Evolutionary conservation across 2,113 vertebrate species (phyloP).

Genomic region (Xiphorhynchus elegans): DNA sequence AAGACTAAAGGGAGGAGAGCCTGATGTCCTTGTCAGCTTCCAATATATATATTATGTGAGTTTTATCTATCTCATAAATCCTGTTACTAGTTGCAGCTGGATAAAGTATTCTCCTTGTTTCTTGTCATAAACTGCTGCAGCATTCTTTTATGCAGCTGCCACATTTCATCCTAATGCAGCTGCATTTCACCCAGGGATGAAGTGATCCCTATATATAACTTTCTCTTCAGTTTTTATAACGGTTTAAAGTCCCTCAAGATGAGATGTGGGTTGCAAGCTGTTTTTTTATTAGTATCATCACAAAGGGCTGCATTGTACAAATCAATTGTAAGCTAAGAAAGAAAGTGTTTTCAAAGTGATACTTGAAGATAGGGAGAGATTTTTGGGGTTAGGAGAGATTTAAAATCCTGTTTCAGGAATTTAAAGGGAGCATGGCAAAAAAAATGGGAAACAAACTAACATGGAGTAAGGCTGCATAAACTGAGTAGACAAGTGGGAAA

Average conservation of each 20-base stretch:
- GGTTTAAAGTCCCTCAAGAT: constrained; percentile 3
- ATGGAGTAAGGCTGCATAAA: background rate
- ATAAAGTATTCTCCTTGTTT: constrained; percentile 50
- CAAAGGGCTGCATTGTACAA: constrained; percentile 18
- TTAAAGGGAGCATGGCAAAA: background rate
- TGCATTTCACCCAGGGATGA: constrained; percentile 44
- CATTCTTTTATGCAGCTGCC: constrained; percentile 27
- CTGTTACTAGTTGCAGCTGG: constrained; percentile 16
- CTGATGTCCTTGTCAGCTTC: constrained; percentile 39
- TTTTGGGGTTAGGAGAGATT: background rate
- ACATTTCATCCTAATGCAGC: constrained; percentile 58
- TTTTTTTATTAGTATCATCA: constrained; percentile 43
- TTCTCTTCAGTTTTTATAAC: constrained; percentile 48
- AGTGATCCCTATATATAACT: constrained; percentile 46
- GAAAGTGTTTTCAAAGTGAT: background rate
- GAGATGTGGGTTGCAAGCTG: constrained; percentile 16
- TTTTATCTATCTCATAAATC: constrained; percentile 57
- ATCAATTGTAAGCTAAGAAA: constrained; percentile 22
- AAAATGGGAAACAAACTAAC: background rate
- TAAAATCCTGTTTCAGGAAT: background rate
- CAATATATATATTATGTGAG: background rate
- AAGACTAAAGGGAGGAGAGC: background rate
- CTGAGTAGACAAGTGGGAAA: background rate
- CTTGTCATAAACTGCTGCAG: constrained; percentile 51
- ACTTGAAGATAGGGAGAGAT: background rate